Base-by-base conservation (phyloP, 2,797 vertebrate genomes). In the Siniperca obscura region DNA sequence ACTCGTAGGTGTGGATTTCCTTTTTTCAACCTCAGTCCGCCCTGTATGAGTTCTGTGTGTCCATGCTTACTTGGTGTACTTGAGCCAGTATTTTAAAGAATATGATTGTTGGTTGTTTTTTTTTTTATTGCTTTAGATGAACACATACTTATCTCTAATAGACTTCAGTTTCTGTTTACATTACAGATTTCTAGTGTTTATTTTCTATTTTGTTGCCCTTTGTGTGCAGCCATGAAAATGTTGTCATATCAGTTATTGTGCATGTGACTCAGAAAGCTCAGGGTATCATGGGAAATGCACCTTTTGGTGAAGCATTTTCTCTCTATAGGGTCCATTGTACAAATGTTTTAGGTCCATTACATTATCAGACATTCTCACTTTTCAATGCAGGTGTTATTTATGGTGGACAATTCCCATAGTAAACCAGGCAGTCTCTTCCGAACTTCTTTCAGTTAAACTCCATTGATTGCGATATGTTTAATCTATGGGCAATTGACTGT, bases 1-100 rank as follows among this genome's bases (percentile, higher is more conserved):
- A 81, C 56, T 0, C 0, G 0, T 71, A 74, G 84, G 87, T 82
- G 80, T 87, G 53, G 70, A 59, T 87, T 90, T 84, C 71, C 80
- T 81, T 44, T 81, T 81, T 21, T 17, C n/a, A 19, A 70, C n/a
- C 62, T 74, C 59, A 55, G 46, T 36, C 38, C 4, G 0, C 21
- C 6, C 30, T n/a, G 3, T 42, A n/a, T 61, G 19, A 50, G 8
- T 48, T 50, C 10, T 74, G 5, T 50, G 1, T 53, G 0, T 34
- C 53, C 5, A 12, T 12, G 21, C 25, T 57, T 22, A 46, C 4
- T 17, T 27, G 19, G 1, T 55, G 57, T 55, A 34, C 9, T 70
- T n/a, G 4, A 22, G 30, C 16, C 57, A 67, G 27, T 42, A 19
- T 46, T 34, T 56, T 55, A 10, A 53, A 52, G 10, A 12, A 34